Evolutionary conservation across 92 coral and sea anemone species (phyloP).

Genomic region (Siderastrea radians): DNA sequence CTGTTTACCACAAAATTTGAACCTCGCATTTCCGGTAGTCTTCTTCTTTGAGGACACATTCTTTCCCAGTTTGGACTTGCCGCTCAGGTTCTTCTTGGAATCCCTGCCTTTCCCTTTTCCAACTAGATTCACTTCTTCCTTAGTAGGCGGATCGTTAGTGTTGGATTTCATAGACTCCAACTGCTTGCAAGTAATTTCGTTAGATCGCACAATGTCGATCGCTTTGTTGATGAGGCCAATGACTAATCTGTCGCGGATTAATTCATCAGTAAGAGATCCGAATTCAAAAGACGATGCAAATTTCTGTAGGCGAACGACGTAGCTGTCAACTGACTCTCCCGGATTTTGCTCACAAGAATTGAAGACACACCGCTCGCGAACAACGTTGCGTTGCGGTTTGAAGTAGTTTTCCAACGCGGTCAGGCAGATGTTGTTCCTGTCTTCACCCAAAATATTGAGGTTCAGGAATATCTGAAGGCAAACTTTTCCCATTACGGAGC

Average conservation of each 20-base stretch:
- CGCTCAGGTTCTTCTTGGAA: slow-evolving; percentile 6
- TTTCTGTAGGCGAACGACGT: slow-evolving; percentile 32
- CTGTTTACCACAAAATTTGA: slow-evolving; percentile 22
- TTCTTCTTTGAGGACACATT: neutral
- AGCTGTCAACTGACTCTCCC: slow-evolving; percentile 37
- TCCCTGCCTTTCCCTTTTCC: slow-evolving; percentile 13
- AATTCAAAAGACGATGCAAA: slow-evolving; percentile 38
- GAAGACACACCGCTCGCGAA: slow-evolving; percentile 39
- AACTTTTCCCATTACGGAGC: slow-evolving; percentile 57
- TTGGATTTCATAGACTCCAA: neutral
- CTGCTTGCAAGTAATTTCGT: neutral
- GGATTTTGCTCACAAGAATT: slow-evolving; percentile 22
- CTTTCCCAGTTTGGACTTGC: slow-evolving; percentile 1
- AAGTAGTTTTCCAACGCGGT: slow-evolving; percentile 40
- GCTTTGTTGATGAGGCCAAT: slow-evolving; percentile 20
- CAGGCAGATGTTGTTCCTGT: neutral
- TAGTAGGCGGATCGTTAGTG: neutral
- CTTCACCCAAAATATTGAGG: slow-evolving; percentile 11
- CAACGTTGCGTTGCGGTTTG: slow-evolving; percentile 61
- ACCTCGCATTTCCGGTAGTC: slow-evolving; percentile 7
- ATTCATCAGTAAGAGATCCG: slow-evolving; percentile 34
- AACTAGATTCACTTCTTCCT: neutral
- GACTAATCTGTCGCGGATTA: slow-evolving; percentile 40
- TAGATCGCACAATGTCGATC: neutral
- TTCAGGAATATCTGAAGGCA: slow-evolving; percentile 42